Conservation (phyloP, 2,888 invertebrate species). For the Crioceris asparagi region DNA sequence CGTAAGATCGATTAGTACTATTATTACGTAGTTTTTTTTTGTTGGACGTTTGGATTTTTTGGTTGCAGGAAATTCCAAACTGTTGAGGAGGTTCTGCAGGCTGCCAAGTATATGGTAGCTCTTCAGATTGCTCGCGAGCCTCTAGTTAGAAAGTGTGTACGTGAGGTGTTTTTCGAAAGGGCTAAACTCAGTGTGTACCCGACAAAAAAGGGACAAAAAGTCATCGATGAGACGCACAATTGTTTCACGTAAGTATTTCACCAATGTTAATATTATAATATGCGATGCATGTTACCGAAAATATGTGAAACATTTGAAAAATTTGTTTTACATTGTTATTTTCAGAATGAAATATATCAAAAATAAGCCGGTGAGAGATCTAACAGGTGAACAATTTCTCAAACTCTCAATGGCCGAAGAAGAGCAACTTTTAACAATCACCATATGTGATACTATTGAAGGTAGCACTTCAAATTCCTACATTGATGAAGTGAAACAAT, state of each 20-base stretch:
- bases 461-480: conserved; percentile 69
- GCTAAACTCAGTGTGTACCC: conserved; percentile 73
- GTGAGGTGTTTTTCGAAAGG: conserved; percentile 80
- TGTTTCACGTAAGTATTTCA: conserved; percentile 50
- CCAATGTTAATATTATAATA: no score
- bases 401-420: conserved; percentile 71
- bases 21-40: not conserved
- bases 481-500: conserved; percentile 79
- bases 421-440: conserved; percentile 66
- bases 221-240: conserved; percentile 91
- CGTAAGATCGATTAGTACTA: conserved; percentile 26
- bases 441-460: conserved; percentile 63
- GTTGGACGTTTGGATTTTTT: no score
- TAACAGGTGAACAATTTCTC: conserved; percentile 83
- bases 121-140: conserved; percentile 90
- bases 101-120: conserved; percentile 89
- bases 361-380: conserved; percentile 83
- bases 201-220: conserved; percentile 84
- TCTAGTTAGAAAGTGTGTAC: conserved; percentile 68
- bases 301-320: no score
- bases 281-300: no score
- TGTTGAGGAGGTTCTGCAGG: conserved; percentile 75
- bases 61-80: conserved; percentile 50
- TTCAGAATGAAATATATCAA: conserved; percentile 76
- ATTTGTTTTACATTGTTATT: no score